Evolutionary conservation across 2,888 invertebrate species (phyloP).

Genomic region (Linnaemya tessellans): DNA sequence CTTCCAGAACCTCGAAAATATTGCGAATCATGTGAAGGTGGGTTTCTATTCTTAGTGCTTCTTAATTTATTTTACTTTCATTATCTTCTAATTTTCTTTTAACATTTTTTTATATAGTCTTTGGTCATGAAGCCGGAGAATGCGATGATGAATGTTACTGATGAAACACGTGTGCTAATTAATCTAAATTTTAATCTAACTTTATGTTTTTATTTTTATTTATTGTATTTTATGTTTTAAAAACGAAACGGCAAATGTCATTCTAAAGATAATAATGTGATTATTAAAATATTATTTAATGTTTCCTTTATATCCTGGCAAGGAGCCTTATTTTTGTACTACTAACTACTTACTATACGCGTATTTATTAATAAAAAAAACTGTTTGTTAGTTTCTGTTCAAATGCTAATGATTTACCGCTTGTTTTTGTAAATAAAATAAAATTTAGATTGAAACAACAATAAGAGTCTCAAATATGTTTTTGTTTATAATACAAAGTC

Average conservation of each 20-base stretch:
- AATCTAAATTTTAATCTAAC: not conserved
- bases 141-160: slow-evolving; percentile 94
- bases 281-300: slow-evolving; percentile 38
- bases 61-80: not conserved
- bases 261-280: slow-evolving; percentile 50
- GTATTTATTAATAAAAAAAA: slow-evolving; percentile 17
- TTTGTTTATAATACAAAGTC: no score
- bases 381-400: slow-evolving; percentile 41
- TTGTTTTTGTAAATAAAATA: no score
- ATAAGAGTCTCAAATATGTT: no score
- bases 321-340: slow-evolving; percentile 46
- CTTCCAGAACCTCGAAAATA: slow-evolving; percentile 88
- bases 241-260: slow-evolving; percentile 16
- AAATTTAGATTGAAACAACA: no score
- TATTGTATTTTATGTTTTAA: slow-evolving; percentile 36
- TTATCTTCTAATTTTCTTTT: not conserved
- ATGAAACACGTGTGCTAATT: slow-evolving; percentile 61
- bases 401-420: not conserved
- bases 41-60: not conserved
- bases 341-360: slow-evolving; percentile 8
- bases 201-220: slow-evolving; percentile 64
- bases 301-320: slow-evolving; percentile 55
- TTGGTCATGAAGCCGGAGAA: slow-evolving; percentile 93
- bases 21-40: slow-evolving; percentile 97
- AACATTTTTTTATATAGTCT: slow-evolving; percentile 85